Evolutionary conservation across 2,797 vertebrate genomes (phyloP).

Genomic region (Otus scops): DNA sequence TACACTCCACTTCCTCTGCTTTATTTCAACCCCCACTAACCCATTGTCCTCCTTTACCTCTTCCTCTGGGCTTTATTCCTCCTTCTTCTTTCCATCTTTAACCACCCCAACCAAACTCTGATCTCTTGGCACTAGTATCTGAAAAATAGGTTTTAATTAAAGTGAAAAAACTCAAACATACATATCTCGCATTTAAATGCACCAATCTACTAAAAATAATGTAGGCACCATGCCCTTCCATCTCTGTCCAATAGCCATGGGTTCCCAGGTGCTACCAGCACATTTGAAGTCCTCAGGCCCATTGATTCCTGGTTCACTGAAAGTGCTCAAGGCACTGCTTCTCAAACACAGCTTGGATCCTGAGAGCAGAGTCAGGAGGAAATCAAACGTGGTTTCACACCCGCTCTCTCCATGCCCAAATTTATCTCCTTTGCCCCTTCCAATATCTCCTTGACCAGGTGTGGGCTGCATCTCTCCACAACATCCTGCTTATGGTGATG

Average conservation of each 20-base stretch:
- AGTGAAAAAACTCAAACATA: not conserved
- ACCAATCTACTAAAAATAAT: not conserved
- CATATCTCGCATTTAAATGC: not conserved
- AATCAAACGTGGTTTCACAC: not conserved
- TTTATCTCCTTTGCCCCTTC: not conserved
- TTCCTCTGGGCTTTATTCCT: not conserved
- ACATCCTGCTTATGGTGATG: not conserved
- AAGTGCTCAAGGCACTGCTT: not conserved
- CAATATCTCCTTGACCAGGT: not conserved
- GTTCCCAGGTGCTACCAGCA: not conserved
- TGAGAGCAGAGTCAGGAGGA: not conserved
- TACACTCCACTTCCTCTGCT: not conserved
- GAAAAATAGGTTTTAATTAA: not conserved
- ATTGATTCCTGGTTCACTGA: not conserved
- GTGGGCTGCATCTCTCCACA: not conserved
- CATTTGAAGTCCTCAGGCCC: not conserved
- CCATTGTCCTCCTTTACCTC: not conserved
- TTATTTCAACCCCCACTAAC: not conserved
- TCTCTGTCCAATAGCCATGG: rapidly evolving
- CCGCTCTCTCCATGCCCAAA: rapidly evolving
- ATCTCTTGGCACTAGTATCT: not conserved
- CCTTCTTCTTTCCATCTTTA: not conserved
- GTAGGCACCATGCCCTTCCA: not conserved
- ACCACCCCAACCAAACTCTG: not conserved
- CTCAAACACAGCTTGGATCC: not conserved